Conservation (phyloP, 2,797 vertebrate species). For the Silurus lanzhouensis region DNA sequence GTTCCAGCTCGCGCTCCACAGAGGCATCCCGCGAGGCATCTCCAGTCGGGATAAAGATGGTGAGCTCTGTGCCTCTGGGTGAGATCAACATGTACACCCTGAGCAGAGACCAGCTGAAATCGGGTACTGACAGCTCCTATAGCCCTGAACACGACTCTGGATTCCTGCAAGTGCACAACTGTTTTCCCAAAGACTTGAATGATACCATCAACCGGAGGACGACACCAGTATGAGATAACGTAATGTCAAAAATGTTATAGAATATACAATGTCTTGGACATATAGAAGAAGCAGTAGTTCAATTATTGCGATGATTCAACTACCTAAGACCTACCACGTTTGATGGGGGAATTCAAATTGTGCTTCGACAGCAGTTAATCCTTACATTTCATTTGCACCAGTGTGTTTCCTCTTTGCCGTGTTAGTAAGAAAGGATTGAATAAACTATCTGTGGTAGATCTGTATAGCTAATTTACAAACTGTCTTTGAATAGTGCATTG, state of each 20-base stretch:
- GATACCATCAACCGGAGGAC: slow-evolving; percentile 93
- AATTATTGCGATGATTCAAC: slow-evolving; percentile 18
- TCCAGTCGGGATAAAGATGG: slow-evolving; percentile 84
- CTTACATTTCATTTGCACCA: slow-evolving; percentile 1
- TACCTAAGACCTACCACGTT: slow-evolving; percentile 16
- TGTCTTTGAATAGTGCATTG: slow-evolving; percentile 4
- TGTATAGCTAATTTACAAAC: slow-evolving; percentile 8
- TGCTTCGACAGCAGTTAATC: not conserved
- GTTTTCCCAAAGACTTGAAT: slow-evolving; percentile 93
- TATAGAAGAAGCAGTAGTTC: slow-evolving; percentile 31
- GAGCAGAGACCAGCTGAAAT: slow-evolving; percentile 86
- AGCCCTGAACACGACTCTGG: slow-evolving; percentile 89
- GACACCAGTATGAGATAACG: slow-evolving; percentile 85
- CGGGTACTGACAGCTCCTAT: slow-evolving; percentile 85
- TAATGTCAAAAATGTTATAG: not conserved
- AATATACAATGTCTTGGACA: slow-evolving; percentile 23
- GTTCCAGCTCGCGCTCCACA: slow-evolving; percentile 89
- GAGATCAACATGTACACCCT: slow-evolving; percentile 97
- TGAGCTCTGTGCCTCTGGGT: slow-evolving; percentile 83
- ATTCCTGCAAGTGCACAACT: slow-evolving; percentile 96
- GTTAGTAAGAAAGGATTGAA: slow-evolving; percentile 7
- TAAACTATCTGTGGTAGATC: not conserved
- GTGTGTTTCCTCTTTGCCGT: slow-evolving; percentile 1
- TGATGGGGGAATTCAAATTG: not conserved
- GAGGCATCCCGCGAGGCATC: slow-evolving; percentile 91